phyloP scores from a whole-genome alignment of 2,797 vertebrate species.

The Sebastes nivosus region DNA sequence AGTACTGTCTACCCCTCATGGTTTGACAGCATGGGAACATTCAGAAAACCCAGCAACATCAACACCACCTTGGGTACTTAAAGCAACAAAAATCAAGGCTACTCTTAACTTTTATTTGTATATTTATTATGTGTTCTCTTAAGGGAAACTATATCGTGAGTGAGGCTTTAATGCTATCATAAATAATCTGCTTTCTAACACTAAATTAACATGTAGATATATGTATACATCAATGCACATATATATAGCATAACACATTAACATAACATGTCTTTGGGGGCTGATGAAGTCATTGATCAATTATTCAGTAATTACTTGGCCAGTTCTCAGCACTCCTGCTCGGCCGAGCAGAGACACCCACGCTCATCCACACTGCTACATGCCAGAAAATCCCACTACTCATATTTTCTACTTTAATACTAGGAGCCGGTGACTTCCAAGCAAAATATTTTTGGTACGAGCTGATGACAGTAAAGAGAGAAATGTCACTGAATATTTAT shows the following conservation, averaged over 20 bases:
- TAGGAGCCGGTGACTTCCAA: neutral
- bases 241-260: neutral
- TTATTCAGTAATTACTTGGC: slow-evolving; percentile 2
- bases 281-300: neutral
- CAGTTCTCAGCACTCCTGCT: neutral
- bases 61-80: neutral
- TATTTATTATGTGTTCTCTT: neutral
- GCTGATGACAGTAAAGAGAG: neutral
- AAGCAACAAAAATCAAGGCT: neutral
- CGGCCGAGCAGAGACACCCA: neutral
- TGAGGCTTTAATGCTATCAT: neutral
- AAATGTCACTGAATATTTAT: slow-evolving; percentile 6
- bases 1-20: neutral
- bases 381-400: neutral
- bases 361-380: neutral
- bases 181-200: neutral
- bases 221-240: neutral
- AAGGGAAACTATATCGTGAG: neutral
- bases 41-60: neutral
- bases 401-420: neutral
- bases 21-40: neutral
- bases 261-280: neutral
- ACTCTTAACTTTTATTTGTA: neutral
- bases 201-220: neutral
- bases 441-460: neutral